phyloP scores from a whole-genome alignment of 2,888 invertebrate species.

The Macrophya alboannulata region DNA sequence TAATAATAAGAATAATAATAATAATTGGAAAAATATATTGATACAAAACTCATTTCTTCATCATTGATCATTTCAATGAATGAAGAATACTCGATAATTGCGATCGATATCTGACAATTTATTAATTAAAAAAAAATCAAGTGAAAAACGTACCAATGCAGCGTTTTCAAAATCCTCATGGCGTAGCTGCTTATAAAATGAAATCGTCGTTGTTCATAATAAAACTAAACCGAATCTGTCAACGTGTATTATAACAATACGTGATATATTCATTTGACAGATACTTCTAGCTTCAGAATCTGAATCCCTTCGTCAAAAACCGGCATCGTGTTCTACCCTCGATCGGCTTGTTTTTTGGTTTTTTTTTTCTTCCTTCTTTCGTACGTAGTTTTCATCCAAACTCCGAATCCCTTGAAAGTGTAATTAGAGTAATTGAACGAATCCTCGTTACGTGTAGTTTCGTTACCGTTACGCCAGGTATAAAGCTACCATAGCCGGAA shows the following conservation, averaged over 20 bases:
- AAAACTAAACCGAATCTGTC: constrained; percentile 23
- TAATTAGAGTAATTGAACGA: constrained; percentile 34
- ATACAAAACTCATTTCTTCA: constrained; percentile 55
- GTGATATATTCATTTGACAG: constrained; percentile 21
- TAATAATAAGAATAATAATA: not conserved
- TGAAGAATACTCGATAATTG: not conserved
- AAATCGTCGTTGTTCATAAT: constrained; percentile 32
- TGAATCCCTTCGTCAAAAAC: not conserved
- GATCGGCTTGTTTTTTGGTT: not conserved
- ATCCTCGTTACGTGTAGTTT: constrained; percentile 31
- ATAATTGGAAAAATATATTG: not conserved
- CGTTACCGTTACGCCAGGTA: constrained; percentile 31
- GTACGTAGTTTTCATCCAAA: not conserved
- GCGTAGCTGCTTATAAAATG: constrained; percentile 70
- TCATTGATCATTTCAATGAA: not conserved
- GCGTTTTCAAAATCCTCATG: constrained; percentile 80
- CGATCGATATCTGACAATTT: not conserved
- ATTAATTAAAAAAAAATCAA: not conserved
- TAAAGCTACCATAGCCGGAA: constrained; percentile 1
- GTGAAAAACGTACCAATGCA: constrained; percentile 78
- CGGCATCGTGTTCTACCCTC: not conserved
- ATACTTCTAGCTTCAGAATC: not conserved
- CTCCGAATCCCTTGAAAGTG: not conserved
- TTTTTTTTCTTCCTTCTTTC: no score
- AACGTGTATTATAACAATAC: not conserved